Conservation (phyloP, 1,140 invertebrate species). For the Calliopsis andreniformis region DNA sequence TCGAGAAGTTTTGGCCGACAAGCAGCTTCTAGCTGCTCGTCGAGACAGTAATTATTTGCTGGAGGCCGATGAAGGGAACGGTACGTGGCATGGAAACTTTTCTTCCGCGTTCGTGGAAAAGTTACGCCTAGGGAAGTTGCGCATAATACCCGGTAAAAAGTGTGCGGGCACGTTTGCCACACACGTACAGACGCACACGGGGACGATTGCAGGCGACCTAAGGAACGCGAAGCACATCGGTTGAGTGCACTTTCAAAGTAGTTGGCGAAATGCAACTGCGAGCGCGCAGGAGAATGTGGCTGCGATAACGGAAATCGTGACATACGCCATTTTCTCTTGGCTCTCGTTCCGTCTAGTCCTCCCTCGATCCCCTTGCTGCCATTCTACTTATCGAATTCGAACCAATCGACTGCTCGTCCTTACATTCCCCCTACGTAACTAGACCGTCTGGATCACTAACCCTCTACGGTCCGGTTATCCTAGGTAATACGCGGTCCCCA, state of each 20-base stretch:
- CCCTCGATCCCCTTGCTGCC: neutral
- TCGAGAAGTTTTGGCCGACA: conserved; percentile 34
- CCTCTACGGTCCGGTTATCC: neutral
- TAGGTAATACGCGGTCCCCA: neutral
- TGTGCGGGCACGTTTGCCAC: neutral
- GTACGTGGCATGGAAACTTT: conserved; percentile 51
- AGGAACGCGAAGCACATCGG: conserved; percentile 23
- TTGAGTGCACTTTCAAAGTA: conserved; percentile 59
- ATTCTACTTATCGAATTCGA: conserved; percentile 54
- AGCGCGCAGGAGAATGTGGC: conserved; percentile 34
- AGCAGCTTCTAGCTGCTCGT: conserved; percentile 21
- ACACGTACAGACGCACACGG: neutral
- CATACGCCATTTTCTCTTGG: conserved; percentile 51
- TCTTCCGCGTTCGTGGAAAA: conserved; percentile 31
- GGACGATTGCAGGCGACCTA: neutral
- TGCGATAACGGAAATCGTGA: conserved; percentile 60
- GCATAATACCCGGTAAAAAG: conserved; percentile 49
- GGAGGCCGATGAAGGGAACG: conserved; percentile 30
- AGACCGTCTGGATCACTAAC: conserved; percentile 1
- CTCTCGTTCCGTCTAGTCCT: neutral
- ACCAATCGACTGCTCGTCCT: conserved; percentile 32
- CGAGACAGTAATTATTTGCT: conserved; percentile 60
- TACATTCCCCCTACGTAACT: conserved; percentile 10
- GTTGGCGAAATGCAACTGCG: conserved; percentile 54
- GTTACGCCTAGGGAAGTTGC: conserved; percentile 56